Percentiles rank a stretch among this genome's conserved stretches.
phyloP scores from a whole-genome alignment of 2,113 vertebrate genomes.

The Percopsis transmontana region DNA sequence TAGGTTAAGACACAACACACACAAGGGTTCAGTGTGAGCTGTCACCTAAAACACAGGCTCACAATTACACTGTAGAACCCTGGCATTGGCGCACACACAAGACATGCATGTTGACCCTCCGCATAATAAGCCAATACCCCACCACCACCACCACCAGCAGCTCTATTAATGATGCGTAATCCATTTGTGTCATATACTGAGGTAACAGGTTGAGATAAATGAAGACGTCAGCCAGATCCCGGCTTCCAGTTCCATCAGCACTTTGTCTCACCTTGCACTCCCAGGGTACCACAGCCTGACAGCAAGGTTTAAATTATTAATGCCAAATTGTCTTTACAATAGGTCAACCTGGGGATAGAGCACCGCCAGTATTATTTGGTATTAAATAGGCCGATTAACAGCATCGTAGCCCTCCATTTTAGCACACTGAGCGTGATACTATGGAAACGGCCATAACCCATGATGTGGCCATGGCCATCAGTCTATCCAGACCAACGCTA shows the following conservation, averaged over 20 bases:
- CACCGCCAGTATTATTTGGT: too few relatives aligned
- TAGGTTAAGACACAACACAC: neutral
- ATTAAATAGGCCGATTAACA: too few relatives aligned
- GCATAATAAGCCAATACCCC: too few relatives aligned
- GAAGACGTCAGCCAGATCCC: slow-evolving; percentile 12
- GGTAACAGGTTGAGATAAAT: neutral
- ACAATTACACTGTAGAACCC: slow-evolving; percentile 14
- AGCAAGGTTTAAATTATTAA: slow-evolving; percentile 55
- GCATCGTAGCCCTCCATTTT: too few relatives aligned
- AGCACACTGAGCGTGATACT: neutral
- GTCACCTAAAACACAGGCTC: neutral
- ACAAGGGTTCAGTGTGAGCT: neutral
- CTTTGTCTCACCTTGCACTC: slow-evolving; percentile 46
- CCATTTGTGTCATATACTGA: slow-evolving; percentile 7
- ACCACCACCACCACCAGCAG: too few relatives aligned
- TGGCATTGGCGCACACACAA: too few relatives aligned
- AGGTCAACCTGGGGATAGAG: neutral
- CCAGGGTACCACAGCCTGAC: slow-evolving; percentile 10
- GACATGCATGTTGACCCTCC: too few relatives aligned
- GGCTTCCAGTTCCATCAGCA: slow-evolving; percentile 27
- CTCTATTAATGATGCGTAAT: slow-evolving; percentile 39
- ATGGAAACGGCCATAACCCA: slow-evolving; percentile 11
- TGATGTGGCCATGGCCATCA: neutral
- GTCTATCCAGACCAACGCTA: slow-evolving; percentile 18
- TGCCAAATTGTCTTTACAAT: neutral